Conservation (phyloP, 2,113 vertebrate genomes). For the Pelvicachromis taeniatus region DNA sequence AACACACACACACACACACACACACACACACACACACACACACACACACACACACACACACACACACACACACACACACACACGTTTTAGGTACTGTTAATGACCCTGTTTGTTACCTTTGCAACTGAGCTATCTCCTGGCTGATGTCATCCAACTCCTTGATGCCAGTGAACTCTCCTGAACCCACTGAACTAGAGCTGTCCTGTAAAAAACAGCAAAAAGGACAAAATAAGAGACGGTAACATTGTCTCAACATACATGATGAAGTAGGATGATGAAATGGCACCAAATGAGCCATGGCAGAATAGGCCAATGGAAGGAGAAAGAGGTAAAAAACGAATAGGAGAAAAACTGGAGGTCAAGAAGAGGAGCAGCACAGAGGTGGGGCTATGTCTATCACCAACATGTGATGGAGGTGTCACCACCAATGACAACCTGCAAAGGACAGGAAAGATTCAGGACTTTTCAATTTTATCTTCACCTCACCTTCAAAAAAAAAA, state of each 20-base stretch:
- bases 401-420: background rate
- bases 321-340: background rate
- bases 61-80: too few relatives aligned
- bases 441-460: slow-evolving; percentile 31
- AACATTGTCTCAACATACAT: background rate
- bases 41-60: too few relatives aligned
- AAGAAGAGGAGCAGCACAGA: slow-evolving; percentile 15
- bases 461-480: background rate
- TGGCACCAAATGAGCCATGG: background rate
- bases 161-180: slow-evolving; percentile 92
- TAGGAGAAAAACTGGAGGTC: background rate
- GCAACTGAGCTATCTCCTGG: slow-evolving; percentile 92
- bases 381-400: slow-evolving; percentile 9
- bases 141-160: slow-evolving; percentile 96
- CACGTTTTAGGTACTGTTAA: background rate
- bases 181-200: slow-evolving; percentile 85
- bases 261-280: background rate
- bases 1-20: too few relatives aligned
- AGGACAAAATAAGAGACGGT: background rate
- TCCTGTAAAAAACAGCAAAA: slow-evolving; percentile 74
- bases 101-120: slow-evolving; percentile 78
- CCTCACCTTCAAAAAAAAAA: background rate
- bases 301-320: background rate
- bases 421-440: slow-evolving; percentile 8
- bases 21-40: too few relatives aligned